phyloP scores from a whole-genome alignment of 2,113 vertebrate genomes.

The Scomber colias region DNA sequence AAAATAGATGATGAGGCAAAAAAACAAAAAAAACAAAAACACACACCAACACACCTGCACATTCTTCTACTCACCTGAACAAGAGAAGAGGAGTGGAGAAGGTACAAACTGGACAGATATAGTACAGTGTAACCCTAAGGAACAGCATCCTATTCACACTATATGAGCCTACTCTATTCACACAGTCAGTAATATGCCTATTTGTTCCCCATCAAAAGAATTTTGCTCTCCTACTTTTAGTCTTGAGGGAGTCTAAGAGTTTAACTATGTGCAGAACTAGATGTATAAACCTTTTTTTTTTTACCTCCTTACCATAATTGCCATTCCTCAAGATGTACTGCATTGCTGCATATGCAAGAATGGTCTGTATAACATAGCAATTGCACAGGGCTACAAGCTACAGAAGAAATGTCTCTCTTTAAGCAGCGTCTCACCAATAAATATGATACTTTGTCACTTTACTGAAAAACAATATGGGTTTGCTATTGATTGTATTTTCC shows the following conservation, averaged over 20 bases:
- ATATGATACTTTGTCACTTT: constrained; percentile 61
- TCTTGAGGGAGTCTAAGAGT: constrained; percentile 82
- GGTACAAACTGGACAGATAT: constrained; percentile 28
- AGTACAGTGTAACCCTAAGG: constrained; percentile 67
- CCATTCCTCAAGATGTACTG: constrained; percentile 70
- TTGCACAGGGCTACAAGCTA: constrained; percentile 12
- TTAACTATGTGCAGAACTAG: constrained; percentile 85
- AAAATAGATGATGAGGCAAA: constrained; percentile 49
- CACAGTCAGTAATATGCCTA: constrained; percentile 86
- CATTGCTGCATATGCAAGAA: constrained; percentile 71
- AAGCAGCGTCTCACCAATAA: constrained; percentile 49
- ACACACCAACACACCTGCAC: constrained; percentile 49
- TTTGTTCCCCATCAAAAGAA: constrained; percentile 86
- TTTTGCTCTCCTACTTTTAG: constrained; percentile 87
- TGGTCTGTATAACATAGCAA: constrained; percentile 60
- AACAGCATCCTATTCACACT: constrained; percentile 88
- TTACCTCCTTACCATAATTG: constrained; percentile 85
- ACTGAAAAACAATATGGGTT: constrained; percentile 60
- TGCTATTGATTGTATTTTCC: constrained; percentile 67
- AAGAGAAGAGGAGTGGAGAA: constrained; percentile 19
- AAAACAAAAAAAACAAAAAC: constrained; percentile 37
- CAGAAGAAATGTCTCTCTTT: constrained; percentile 19
- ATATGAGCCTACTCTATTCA: constrained; percentile 81
- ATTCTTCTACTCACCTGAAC: constrained; percentile 36
- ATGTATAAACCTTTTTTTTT: constrained; percentile 69